These are phyloP conservation scores for Hesperia comma DNA, from an alignment of 2,888 invertebrate genomes.

Conservation along the genomic window DNA sequence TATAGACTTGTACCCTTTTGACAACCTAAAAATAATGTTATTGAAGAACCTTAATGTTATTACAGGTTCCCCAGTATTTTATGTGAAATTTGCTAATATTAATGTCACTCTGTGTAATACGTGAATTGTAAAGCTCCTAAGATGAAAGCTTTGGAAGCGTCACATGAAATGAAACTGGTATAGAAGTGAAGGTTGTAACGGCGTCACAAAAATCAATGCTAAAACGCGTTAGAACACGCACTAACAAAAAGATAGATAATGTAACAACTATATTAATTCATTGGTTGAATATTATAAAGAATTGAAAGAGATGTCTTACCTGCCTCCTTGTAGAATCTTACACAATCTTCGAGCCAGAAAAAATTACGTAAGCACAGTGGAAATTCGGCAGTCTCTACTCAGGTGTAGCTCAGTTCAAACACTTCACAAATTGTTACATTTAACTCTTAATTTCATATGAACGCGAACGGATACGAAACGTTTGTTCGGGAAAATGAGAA, in stretches of 20 bases:
- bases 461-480: conserved; percentile 39
- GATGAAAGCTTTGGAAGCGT: background rate
- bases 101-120: background rate
- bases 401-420: conserved; percentile 33
- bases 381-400: conserved; percentile 30
- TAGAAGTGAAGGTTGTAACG: background rate
- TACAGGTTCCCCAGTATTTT: too few species aligned
- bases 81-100: too few species aligned
- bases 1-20: too few species aligned
- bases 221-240: background rate
- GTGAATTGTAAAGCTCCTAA: background rate
- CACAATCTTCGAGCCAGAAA: conserved; percentile 45
- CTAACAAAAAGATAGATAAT: conserved; percentile 12
- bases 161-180: background rate
- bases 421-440: conserved; percentile 42
- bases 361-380: conserved; percentile 57
- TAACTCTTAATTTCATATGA: conserved; percentile 36
- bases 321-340: conserved; percentile 43
- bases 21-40: too few species aligned
- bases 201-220: conserved; percentile 50
- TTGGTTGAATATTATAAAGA: background rate
- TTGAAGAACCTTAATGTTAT: too few species aligned
- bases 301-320: conserved; percentile 46
- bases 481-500: conserved; percentile 55
- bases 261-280: background rate